These are phyloP conservation scores for Hydractinia echinata DNA, from an alignment of 30 jellyfish, hydroid and myxozoan species.

Conservation along the genomic window DNA sequence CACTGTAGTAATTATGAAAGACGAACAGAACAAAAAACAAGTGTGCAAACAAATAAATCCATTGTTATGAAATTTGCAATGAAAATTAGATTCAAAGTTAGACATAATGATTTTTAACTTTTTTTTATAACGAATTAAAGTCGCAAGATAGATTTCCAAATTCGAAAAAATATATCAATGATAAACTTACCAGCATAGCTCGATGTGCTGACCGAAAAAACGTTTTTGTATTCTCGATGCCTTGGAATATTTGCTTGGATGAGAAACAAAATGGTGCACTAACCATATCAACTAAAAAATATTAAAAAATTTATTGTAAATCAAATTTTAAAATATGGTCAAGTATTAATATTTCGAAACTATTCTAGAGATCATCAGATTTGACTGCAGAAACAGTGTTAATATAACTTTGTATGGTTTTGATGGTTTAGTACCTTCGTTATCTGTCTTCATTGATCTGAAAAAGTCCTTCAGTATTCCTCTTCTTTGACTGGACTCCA, in stretches of 20 bases:
- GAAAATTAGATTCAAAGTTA: too few species aligned
- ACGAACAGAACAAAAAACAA: too few species aligned
- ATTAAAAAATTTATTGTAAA: not conserved
- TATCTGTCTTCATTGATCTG: conserved; percentile 24
- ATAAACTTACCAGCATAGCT: conserved; percentile 69
- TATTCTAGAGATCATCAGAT: not conserved
- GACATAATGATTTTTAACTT: too few species aligned
- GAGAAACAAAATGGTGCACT: conserved; percentile 77
- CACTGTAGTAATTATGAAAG: too few species aligned
- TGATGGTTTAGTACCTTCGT: conserved; percentile 25
- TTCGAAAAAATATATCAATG: not conserved
- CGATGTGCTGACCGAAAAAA: conserved; percentile 85
- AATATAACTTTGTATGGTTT: not conserved
- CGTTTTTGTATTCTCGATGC: conserved; percentile 37
- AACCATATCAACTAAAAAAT: conserved; percentile 64
- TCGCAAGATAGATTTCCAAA: not conserved
- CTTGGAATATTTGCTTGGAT: conserved; percentile 54
- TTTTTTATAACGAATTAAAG: too few species aligned
- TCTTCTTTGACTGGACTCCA: not conserved
- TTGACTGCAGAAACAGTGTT: not conserved
- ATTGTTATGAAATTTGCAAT: too few species aligned
- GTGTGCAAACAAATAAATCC: too few species aligned
- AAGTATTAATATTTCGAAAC: not conserved
- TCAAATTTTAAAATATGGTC: not conserved
- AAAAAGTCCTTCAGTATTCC: not conserved